Base-by-base conservation (phyloP, 2,113 vertebrate genomes). In the Gymnorhina tibicen region DNA sequence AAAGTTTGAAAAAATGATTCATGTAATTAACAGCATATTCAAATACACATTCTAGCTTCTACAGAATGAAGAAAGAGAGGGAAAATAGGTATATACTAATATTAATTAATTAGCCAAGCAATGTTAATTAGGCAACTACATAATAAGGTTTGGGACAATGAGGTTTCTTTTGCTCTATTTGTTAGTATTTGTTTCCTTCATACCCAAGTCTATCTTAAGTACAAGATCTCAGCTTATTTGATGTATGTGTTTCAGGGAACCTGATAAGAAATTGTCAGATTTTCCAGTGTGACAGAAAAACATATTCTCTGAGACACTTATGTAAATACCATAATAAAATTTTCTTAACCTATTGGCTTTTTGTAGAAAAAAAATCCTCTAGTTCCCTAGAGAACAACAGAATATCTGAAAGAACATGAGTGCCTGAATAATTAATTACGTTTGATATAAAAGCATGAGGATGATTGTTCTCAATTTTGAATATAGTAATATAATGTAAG, bases 101-200 rank as follows among this genome's bases (percentile, higher is more conserved):
- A 95, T 68, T 91, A 96, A 95, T 94, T 95, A 95, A 93, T 89
- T 96, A 95, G 7, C 18, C 44, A 92, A 91, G 14, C 14, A 68
- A 72, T 73, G 22, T 89, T 96, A 93, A 92, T 92, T 94, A 93
- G 49, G 32, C 44, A 49, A 42, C 52, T 92, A 37, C 23, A 72
- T 75, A 91, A 96, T 95, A 89, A 89, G 39, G 33, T 87, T 77
- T 87, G 76, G 52, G 76, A 69, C 52, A 91, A 63, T 41, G 83
- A 91, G 27, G 35, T 88, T 96, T 92, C 32, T 32, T 89, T 94
- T 96, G 42, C 30, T 84, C 8, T 58, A 35, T 93, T 91, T 87
- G 28, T 72, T 93, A 73, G 37, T 86, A 79, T 66, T 87, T 89
- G 11, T 37, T 82, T 94, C 41, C 32, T 89, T 86, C 24, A 84